Percentiles rank a stretch among this genome's conserved stretches.
phyloP scores from a whole-genome alignment of 2,888 invertebrate genomes.

The Eledone cirrhosa region DNA sequence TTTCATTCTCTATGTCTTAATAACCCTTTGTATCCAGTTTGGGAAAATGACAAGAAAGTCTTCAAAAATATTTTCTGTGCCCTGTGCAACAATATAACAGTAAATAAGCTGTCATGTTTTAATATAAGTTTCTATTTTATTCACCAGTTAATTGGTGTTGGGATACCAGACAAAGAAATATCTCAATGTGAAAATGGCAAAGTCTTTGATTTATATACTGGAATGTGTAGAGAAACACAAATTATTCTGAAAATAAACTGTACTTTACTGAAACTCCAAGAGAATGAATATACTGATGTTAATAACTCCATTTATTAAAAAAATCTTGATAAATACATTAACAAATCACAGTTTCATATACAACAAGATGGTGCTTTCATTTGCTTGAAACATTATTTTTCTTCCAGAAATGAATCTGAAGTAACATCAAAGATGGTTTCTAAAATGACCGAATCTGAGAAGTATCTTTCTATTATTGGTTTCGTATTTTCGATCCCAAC shows the following conservation, averaged over 20 bases:
- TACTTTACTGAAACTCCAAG: background rate
- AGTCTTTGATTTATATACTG: background rate
- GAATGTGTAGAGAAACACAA: background rate
- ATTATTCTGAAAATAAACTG: background rate
- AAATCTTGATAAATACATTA: background rate
- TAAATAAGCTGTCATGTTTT: too few species aligned
- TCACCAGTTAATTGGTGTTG: too few species aligned
- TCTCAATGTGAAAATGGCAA: background rate
- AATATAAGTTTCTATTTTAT: too few species aligned
- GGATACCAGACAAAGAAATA: too few species aligned
- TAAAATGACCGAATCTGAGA: slow-evolving; percentile 35
- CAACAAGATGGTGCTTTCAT: background rate
- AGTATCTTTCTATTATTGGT: slow-evolving; percentile 72
- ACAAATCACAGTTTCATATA: background rate
- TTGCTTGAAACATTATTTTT: background rate
- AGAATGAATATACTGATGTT: background rate
- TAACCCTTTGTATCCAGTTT: too few species aligned
- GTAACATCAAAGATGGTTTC: background rate
- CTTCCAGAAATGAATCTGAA: background rate
- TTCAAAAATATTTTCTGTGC: too few species aligned
- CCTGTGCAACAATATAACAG: too few species aligned
- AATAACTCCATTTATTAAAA: background rate
- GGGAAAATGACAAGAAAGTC: too few species aligned
- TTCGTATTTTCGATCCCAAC: slow-evolving; percentile 72
- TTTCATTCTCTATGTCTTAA: too few species aligned